Conservation (phyloP, 2,797 vertebrate species). For the Rhinoraja longicauda region DNA sequence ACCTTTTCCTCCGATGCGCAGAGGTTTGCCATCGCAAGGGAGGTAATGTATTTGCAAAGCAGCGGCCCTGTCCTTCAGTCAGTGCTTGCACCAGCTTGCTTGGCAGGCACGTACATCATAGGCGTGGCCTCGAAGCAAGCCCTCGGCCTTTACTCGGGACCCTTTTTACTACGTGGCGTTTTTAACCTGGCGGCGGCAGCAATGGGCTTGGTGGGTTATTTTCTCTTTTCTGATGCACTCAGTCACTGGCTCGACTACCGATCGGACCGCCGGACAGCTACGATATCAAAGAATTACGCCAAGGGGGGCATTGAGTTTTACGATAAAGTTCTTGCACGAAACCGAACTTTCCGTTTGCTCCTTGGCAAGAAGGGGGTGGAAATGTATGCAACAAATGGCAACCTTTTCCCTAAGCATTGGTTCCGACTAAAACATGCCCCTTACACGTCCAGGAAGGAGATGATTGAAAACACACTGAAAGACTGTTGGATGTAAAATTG, state of each 20-base stretch:
- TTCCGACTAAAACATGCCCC: slow-evolving; percentile 76
- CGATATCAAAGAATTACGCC: slow-evolving; percentile 68
- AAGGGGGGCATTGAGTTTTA: slow-evolving; percentile 86
- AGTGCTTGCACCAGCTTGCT: slow-evolving; percentile 66
- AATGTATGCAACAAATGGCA: slow-evolving; percentile 77
- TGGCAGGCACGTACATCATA: slow-evolving; percentile 69
- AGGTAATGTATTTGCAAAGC: slow-evolving; percentile 66
- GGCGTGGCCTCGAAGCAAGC: slow-evolving; percentile 67
- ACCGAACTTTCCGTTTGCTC: slow-evolving; percentile 68
- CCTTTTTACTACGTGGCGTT: slow-evolving; percentile 54
- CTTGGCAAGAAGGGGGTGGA: slow-evolving; percentile 71
- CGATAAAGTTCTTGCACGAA: slow-evolving; percentile 75
- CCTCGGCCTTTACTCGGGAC: slow-evolving; percentile 64
- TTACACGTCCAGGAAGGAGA: slow-evolving; percentile 74
- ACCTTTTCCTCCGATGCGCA: slow-evolving; percentile 70
- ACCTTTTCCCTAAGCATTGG: slow-evolving; percentile 71
- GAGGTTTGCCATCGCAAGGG: slow-evolving; percentile 81
- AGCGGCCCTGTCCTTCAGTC: slow-evolving; percentile 62
- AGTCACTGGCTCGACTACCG: slow-evolving; percentile 69
- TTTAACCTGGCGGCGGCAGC: slow-evolving; percentile 61
- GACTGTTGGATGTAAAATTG: slow-evolving; percentile 22
- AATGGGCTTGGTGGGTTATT: slow-evolving; percentile 65
- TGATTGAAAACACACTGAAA: slow-evolving; percentile 5
- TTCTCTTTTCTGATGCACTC: slow-evolving; percentile 63
- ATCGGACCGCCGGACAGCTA: slow-evolving; percentile 66